These are phyloP conservation scores for Pentamera pediparva DNA, from an alignment of 53 echinoderm and acorn worm genomes.

Conservation along the genomic window DNA sequence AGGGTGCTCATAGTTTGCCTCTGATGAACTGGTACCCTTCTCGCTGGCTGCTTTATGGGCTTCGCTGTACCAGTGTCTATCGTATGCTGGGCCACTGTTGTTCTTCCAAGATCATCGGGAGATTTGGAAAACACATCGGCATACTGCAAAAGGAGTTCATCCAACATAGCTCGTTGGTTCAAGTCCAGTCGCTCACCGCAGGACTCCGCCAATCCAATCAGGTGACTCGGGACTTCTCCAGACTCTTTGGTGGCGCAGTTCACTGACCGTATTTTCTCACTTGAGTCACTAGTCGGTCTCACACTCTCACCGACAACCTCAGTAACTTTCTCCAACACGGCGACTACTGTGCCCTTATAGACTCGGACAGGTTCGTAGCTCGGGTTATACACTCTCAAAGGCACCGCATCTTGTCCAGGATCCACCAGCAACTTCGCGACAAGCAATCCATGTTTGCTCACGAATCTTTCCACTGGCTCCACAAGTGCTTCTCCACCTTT, in stretches of 20 bases:
- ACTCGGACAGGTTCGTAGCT: not conserved
- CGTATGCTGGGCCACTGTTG: conserved; percentile 17
- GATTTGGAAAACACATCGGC: conserved; percentile 4
- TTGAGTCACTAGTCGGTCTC: not conserved
- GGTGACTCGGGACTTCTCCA: not conserved
- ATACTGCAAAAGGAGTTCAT: not conserved
- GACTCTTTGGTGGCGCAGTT: not conserved
- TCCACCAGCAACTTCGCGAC: conserved; percentile 17
- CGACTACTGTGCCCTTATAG: conserved; percentile 16
- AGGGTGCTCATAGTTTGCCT: not conserved
- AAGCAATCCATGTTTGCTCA: not conserved
- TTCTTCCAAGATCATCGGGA: conserved; percentile 16
- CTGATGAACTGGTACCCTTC: conserved; percentile 13
- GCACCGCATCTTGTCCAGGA: not conserved
- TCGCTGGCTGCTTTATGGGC: conserved; percentile 15
- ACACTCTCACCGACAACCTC: not conserved
- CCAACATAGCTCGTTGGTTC: not conserved
- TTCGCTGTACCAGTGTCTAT: conserved; percentile 11
- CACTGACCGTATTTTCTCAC: not conserved
- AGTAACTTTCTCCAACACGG: not conserved
- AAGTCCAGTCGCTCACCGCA: not conserved
- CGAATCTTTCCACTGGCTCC: conserved; percentile 9
- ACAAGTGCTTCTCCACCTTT: not conserved
- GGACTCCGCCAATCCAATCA: not conserved
- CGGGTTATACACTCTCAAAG: conserved; percentile 22